phyloP scores from a whole-genome alignment of 2,888 invertebrate genomes.

The Agrypnus murinus region DNA sequence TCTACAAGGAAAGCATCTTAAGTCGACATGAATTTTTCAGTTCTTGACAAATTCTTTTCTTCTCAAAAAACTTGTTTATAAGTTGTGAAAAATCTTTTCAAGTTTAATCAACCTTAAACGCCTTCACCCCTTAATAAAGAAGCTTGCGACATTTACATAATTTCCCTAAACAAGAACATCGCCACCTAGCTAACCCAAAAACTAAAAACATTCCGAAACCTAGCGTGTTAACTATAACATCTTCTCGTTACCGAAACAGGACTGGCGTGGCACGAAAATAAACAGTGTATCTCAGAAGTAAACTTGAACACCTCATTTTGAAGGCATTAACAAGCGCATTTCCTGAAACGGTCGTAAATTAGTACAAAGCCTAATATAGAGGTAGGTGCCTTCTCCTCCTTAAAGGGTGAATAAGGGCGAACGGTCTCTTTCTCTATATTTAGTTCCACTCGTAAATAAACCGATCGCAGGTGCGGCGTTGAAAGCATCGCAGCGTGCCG shows the following conservation, averaged over 20 bases:
- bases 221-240: slow-evolving; percentile 32
- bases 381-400: slow-evolving; percentile 50
- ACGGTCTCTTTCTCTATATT: slow-evolving; percentile 60
- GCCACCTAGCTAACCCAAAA: slow-evolving; percentile 14
- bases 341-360: slow-evolving; percentile 60
- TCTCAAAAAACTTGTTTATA: no score
- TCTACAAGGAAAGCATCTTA: no score
- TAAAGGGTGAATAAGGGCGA: slow-evolving; percentile 58
- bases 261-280: slow-evolving; percentile 40
- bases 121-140: no score
- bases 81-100: no score
- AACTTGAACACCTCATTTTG: slow-evolving; percentile 52
- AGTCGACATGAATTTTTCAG: no score
- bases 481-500: slow-evolving; percentile 58
- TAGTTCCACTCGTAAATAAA: slow-evolving; percentile 61
- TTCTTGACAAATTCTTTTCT: no score
- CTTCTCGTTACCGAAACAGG: slow-evolving; percentile 18
- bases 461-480: slow-evolving; percentile 61
- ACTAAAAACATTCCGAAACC: slow-evolving; percentile 16
- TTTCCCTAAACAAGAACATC: slow-evolving; percentile 5
- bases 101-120: no score
- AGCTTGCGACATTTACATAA: no score
- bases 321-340: slow-evolving; percentile 57
- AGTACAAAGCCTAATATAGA: slow-evolving; percentile 56
- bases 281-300: slow-evolving; percentile 34